Conservation (phyloP, 2,888 invertebrate genomes). For the Oligia latruncula region DNA sequence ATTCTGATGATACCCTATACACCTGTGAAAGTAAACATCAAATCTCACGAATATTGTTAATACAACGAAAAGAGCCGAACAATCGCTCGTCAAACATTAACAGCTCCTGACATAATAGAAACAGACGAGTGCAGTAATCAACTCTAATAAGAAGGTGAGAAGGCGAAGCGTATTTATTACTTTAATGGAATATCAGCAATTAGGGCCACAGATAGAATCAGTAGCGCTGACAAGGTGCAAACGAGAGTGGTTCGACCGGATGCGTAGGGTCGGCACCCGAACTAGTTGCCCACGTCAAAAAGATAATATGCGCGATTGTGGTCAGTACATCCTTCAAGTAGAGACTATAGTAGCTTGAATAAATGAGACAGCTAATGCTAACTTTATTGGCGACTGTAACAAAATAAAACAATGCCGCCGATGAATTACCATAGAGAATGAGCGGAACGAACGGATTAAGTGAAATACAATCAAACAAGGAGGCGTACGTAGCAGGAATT, state of each 20-base stretch:
- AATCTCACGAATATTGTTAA: conserved; percentile 80
- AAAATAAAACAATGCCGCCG: conserved; percentile 87
- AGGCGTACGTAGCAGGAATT: conserved; percentile 81
- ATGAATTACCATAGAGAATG: conserved; percentile 88
- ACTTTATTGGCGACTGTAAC: conserved; percentile 71
- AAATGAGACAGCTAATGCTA: conserved; percentile 62
- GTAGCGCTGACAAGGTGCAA: conserved; percentile 90
- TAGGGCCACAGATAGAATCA: conserved; percentile 87
- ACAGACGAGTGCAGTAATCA: conserved; percentile 86
- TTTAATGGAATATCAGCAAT: conserved; percentile 90
- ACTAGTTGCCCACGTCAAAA: conserved; percentile 68
- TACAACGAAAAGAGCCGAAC: conserved; percentile 77
- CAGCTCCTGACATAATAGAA: conserved; percentile 86
- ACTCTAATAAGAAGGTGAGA: conserved; percentile 87
- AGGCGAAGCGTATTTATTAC: conserved; percentile 87
- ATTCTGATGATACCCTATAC: conserved; percentile 74
- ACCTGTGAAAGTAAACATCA: conserved; percentile 79
- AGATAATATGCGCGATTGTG: conserved; percentile 64
- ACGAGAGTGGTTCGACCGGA: conserved; percentile 88
- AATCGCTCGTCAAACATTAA: conserved; percentile 83
- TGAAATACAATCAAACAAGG: conserved; percentile 87
- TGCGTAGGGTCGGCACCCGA: conserved; percentile 75
- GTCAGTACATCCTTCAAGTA: conserved; percentile 68
- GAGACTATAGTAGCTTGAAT: conserved; percentile 68
- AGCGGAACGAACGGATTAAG: conserved; percentile 88